Evolutionary conservation across 2,888 invertebrate species (phyloP), one percentile per base, ranked within the genome.

Genomic region (Athalia cordata): DNA sequence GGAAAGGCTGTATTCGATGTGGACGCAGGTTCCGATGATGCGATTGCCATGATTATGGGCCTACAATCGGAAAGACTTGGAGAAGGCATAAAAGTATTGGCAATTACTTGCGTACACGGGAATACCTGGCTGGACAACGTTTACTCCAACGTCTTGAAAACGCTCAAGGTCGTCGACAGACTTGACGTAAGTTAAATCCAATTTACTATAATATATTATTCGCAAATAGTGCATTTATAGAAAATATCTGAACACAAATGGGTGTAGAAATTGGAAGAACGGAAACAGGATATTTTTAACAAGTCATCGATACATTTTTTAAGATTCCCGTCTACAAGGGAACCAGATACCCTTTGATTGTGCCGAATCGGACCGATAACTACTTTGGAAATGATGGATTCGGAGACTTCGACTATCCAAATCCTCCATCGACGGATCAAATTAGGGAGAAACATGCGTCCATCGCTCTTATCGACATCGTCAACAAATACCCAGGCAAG

Each of bases 41-140:
- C 93, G 47, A 90, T 93, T 87, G 94, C 94, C 0, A 83, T 95
- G 57, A 87, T 93, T 75, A 87, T 94, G 83, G 88, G 94, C 1
- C 85, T 94, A 2, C 90, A 91, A 72, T 92, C 93, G 0, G 92
- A 93, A 80, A 89, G 88, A 79, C 80, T 86, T 6, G 87, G 89
- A 0, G 82, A 89, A 68, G 79, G 84, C 1, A 84, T 93, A n/a
- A 87, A 93, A 82, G 88, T 96, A 62, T 87, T 95, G 67, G 96
- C 93, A 0, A 92, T 97, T 0, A 96, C 96, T 0, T 95, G 95
- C 75, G 94, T 93, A 0, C 92, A 93, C 83, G 97, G 97, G 0
- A 97, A 96, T 85, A 94, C 95, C 0, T 89, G 88, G 1, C 91
- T 96, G 75, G 92, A 94, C 9, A 93, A 95, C 86, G 95, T 94